Percentiles rank a stretch among this genome's conserved stretches.
Evolutionary conservation across 2,888 invertebrate species (phyloP).

Genomic region (Beris morrisii): DNA sequence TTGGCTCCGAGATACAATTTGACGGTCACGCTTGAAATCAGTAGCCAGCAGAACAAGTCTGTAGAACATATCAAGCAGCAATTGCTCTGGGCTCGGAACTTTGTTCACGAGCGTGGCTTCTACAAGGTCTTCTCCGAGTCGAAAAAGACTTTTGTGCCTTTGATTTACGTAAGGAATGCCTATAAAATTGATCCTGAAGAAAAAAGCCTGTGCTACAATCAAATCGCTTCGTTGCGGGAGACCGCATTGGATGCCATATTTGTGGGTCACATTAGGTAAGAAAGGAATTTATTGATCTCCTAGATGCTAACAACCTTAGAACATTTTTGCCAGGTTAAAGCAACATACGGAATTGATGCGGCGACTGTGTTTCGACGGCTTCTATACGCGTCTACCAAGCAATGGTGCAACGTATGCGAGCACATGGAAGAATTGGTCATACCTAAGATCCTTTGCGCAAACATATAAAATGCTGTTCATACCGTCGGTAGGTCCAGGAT

Average conservation of each 20-base stretch:
- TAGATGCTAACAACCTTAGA: too few species aligned
- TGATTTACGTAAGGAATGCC: slow-evolving; percentile 68
- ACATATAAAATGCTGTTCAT: slow-evolving; percentile 65
- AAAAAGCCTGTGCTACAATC: slow-evolving; percentile 55
- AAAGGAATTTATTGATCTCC: not conserved
- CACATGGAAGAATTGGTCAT: slow-evolving; percentile 64
- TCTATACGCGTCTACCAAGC: slow-evolving; percentile 68
- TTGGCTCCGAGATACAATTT: slow-evolving; percentile 58
- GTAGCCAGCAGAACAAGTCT: slow-evolving; percentile 61
- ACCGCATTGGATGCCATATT: slow-evolving; percentile 62
- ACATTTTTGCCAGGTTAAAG: slow-evolving; percentile 46
- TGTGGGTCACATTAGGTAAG: slow-evolving; percentile 59
- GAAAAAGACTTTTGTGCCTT: slow-evolving; percentile 55
- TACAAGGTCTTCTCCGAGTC: slow-evolving; percentile 52
- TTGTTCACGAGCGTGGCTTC: slow-evolving; percentile 47
- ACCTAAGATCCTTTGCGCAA: slow-evolving; percentile 60
- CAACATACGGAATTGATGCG: slow-evolving; percentile 60
- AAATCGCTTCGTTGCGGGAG: slow-evolving; percentile 56
- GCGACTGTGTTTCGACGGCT: slow-evolving; percentile 62
- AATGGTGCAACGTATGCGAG: slow-evolving; percentile 68
- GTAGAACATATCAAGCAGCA: slow-evolving; percentile 58
- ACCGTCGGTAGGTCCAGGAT: slow-evolving; percentile 72
- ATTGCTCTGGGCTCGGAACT: slow-evolving; percentile 47
- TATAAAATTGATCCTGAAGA: slow-evolving; percentile 60
- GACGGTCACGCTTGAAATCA: slow-evolving; percentile 63